phyloP scores from a whole-genome alignment of 1,140 invertebrate species.

The Charaxes varanes region DNA sequence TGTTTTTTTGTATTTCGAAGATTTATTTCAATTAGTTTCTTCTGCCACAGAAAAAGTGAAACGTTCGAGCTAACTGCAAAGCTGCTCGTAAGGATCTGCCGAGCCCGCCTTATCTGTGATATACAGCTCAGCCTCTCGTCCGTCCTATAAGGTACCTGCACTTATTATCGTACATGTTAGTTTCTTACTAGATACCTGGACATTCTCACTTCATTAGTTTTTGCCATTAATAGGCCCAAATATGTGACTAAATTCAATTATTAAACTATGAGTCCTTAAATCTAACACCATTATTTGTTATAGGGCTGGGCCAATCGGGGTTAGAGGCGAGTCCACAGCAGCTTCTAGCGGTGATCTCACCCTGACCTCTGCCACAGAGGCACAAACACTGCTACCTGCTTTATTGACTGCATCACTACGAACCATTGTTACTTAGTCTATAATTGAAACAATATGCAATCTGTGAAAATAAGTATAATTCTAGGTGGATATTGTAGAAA shows the following conservation, averaged over 20 bases:
- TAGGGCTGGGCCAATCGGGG: slow-evolving; percentile 72
- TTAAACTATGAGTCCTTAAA: not conserved
- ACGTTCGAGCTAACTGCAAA: slow-evolving; percentile 67
- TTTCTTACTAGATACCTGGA: slow-evolving; percentile 17
- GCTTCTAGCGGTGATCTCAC: slow-evolving; percentile 68
- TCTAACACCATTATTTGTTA: slow-evolving; percentile 15
- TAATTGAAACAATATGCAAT: slow-evolving; percentile 79
- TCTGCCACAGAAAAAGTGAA: slow-evolving; percentile 56
- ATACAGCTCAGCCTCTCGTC: slow-evolving; percentile 80
- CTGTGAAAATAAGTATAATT: slow-evolving; percentile 77
- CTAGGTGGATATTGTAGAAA: slow-evolving; percentile 74
- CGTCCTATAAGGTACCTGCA: slow-evolving; percentile 68
- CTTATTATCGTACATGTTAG: slow-evolving; percentile 15
- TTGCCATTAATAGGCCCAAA: slow-evolving; percentile 8
- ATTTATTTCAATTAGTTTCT: slow-evolving; percentile 18
- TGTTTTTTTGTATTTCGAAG: slow-evolving; percentile 11
- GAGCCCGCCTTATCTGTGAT: slow-evolving; percentile 81
- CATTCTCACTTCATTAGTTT: no score
- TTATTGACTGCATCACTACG: slow-evolving; percentile 73
- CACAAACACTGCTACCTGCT: slow-evolving; percentile 76
- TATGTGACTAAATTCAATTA: no score
- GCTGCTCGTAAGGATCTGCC: slow-evolving; percentile 65
- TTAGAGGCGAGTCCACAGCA: slow-evolving; percentile 69
- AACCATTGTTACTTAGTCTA: slow-evolving; percentile 75
- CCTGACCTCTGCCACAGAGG: slow-evolving; percentile 63